Evolutionary conservation across 2,888 invertebrate genomes (phyloP).

Genomic region (Hirtodrosophila trivittata): DNA sequence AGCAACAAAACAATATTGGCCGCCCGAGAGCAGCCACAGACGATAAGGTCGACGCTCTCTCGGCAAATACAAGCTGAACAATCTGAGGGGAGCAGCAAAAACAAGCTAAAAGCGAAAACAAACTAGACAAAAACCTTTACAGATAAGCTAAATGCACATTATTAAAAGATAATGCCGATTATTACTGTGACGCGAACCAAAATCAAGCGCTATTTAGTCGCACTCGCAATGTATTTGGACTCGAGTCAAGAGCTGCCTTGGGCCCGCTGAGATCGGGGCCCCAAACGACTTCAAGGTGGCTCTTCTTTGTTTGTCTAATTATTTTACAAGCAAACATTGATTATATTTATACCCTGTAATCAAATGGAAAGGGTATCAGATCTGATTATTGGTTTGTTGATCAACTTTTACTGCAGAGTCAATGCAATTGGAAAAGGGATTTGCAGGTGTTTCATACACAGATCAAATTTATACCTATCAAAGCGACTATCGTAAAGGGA

Average conservation of each 20-base stretch:
- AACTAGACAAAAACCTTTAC: slow-evolving; percentile 39
- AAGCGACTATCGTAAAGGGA: too few relatives aligned
- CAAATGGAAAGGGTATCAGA: too few relatives aligned
- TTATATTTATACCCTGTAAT: slow-evolving; percentile 31
- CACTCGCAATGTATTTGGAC: slow-evolving; percentile 17
- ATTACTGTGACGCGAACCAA: slow-evolving; percentile 34
- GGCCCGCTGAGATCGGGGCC: background rate
- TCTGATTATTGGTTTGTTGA: too few relatives aligned
- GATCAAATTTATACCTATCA: too few relatives aligned
- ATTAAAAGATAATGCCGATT: slow-evolving; percentile 58
- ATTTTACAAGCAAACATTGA: slow-evolving; percentile 52
- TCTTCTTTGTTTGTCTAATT: slow-evolving; percentile 23
- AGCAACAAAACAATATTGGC: slow-evolving; percentile 23
- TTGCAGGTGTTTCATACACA: too few relatives aligned
- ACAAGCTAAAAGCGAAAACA: background rate
- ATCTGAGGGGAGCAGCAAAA: slow-evolving; percentile 30
- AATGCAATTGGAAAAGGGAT: too few relatives aligned
- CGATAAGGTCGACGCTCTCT: slow-evolving; percentile 60
- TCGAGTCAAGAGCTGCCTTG: background rate
- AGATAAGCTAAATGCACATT: slow-evolving; percentile 73
- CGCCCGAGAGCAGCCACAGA: slow-evolving; percentile 34
- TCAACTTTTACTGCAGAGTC: too few relatives aligned
- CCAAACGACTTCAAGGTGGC: slow-evolving; percentile 21
- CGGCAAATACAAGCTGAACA: slow-evolving; percentile 63
- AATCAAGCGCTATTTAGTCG: slow-evolving; percentile 13